Evolutionary conservation across 2,888 invertebrate genomes (phyloP), one percentile per base, ranked within the genome.

Genomic region (Drosophila neonasuta): DNA sequence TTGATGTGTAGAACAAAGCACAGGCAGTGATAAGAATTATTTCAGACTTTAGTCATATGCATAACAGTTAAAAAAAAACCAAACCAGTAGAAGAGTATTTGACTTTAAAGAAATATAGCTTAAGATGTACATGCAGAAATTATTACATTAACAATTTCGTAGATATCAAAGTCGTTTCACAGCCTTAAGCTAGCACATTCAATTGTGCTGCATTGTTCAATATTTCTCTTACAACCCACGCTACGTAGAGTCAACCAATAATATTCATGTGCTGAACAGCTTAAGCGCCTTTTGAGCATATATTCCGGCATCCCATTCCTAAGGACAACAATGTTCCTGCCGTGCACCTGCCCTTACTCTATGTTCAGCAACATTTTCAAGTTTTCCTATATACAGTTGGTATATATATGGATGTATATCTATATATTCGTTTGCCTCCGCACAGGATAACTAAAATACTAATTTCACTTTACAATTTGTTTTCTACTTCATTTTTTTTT

Each of bases 381-480:
- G 68, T 74, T 64, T 64, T 45, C 49, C 24, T 34, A 29, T 49
- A 15, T 44, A 30, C 48, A 24, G 11, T 24, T 36, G 46, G 30
- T 15, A 45, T 49, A 39, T 20, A 29, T 57, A 7, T 48, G 24
- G 46, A n/a, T 46, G 9, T 55, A n/a, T 46, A 11, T 55, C 48
- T 60, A 59, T 65, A 46, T 60, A 70, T 52, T 68, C 49, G 62
- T 77, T 54, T 77, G 75, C 66, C 78, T 82, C 71, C 57, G 74
- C 80, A 71, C 76, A 80, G 82, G 81, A 82, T 82, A 86, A 81
- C 82, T 86, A 83, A 86, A 86, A 86, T 83, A 83, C 82, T 86
- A 86, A 83, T 86, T 86, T 82, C 82, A 85, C 82, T 82, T 82
- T 82, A 85, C 76, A 81, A 82, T 85, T 82, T 82, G 80, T 82